Percentiles rank a stretch among this genome's conserved stretches.
These are phyloP conservation scores for Lithophane semibrunnea DNA, from an alignment of 2,888 invertebrate genomes.

Conservation along the genomic window DNA sequence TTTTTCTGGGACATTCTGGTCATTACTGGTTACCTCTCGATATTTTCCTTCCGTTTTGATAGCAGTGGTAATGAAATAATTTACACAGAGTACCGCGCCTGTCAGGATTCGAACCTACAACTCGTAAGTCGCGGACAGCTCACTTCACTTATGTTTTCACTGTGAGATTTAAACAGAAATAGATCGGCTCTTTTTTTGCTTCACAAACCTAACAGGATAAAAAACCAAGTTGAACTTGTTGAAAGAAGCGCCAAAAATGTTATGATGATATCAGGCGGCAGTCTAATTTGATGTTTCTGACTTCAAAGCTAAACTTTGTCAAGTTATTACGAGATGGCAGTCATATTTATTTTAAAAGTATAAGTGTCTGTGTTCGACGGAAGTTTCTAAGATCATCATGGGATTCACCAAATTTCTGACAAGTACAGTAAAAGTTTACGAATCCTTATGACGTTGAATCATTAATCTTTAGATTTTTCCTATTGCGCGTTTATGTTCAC, in stretches of 20 bases:
- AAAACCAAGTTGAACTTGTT: conserved; percentile 37
- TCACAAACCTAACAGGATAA: conserved; percentile 47
- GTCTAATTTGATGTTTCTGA: conserved; percentile 54
- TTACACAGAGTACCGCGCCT: no score
- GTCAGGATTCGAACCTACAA: no score
- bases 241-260: conserved; percentile 32
- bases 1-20: no score
- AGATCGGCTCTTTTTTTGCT: not conserved
- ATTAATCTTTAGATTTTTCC: conserved; percentile 33
- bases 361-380: conserved; percentile 24
- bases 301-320: conserved; percentile 50
- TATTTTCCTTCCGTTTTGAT: no score
- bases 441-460: conserved; percentile 18
- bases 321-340: conserved; percentile 49
- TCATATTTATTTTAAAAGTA: conserved; percentile 57
- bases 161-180: not conserved
- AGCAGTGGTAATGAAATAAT: no score
- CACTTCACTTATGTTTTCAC: not conserved
- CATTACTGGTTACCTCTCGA: no score
- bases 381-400: conserved; percentile 41
- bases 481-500: not conserved
- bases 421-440: conserved; percentile 29
- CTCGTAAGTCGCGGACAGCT: no score
- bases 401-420: conserved; percentile 18
- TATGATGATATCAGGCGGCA: conserved; percentile 34